These are phyloP conservation scores for Nesidiocoris tenuis DNA, from an alignment of 2,888 invertebrate species.

Conservation along the genomic window DNA sequence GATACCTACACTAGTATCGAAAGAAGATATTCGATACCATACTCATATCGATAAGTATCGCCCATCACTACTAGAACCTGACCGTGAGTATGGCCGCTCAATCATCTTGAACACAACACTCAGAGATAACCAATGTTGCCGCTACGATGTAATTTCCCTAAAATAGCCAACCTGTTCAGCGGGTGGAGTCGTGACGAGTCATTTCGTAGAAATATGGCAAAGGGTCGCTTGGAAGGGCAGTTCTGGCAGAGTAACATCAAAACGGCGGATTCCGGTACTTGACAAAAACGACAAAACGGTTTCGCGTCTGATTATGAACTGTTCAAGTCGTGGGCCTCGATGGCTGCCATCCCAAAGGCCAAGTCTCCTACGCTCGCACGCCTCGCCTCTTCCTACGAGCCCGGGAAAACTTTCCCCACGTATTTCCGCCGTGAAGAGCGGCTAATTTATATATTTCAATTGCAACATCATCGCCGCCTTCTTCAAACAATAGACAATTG, in stretches of 20 bases:
- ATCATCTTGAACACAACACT: too few species aligned
- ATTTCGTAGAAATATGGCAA: not conserved
- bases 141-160: too few species aligned
- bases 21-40: too few species aligned
- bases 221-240: constrained; percentile 14
- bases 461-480: too few species aligned
- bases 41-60: too few species aligned
- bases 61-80: too few species aligned
- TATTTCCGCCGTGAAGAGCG: not conserved
- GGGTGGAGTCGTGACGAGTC: not conserved
- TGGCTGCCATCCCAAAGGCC: constrained; percentile 3
- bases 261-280: not conserved
- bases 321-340: constrained; percentile 2
- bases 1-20: too few species aligned
- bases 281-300: constrained; percentile 4
- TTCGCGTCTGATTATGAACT: constrained; percentile 30
- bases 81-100: too few species aligned
- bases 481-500: too few species aligned
- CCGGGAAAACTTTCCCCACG: constrained; percentile 23
- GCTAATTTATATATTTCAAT: too few species aligned
- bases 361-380: constrained; percentile 30
- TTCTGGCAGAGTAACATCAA: constrained; percentile 25
- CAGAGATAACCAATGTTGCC: too few species aligned
- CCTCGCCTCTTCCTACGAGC: constrained; percentile 33
- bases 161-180: constrained; percentile 14